Conservation (phyloP, 2,113 vertebrate genomes). For the Cryptoleucopteryx plumbea region DNA sequence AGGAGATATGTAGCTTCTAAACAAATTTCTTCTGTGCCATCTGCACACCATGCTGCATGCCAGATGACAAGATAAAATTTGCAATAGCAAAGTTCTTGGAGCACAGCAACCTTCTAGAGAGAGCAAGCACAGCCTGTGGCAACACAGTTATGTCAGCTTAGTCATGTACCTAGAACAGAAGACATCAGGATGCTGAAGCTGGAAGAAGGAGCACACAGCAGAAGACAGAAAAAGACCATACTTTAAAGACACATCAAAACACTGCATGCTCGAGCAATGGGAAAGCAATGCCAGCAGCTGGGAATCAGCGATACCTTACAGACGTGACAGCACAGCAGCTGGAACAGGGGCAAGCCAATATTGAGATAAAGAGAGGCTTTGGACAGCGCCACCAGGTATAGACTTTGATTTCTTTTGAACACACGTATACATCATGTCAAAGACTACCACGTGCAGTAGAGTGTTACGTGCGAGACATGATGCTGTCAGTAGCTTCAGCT, state of each 20-base stretch:
- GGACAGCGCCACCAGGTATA: not conserved
- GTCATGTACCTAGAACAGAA: conserved; percentile 5
- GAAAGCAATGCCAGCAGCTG: not conserved
- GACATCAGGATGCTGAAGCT: not conserved
- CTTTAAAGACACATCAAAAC: not conserved
- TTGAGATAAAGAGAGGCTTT: not conserved
- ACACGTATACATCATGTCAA: not conserved
- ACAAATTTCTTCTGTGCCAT: not conserved
- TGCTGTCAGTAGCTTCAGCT: not conserved
- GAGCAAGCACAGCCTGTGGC: not conserved
- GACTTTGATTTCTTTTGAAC: not conserved
- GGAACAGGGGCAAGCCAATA: not conserved
- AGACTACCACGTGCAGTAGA: not conserved
- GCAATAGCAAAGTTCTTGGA: conserved; percentile 9
- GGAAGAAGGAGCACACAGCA: not conserved
- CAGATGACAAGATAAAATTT: conserved; percentile 28
- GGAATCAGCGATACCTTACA: not conserved
- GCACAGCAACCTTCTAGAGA: not conserved
- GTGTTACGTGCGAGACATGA: rapidly evolving
- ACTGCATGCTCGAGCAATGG: not conserved
- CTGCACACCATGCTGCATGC: not conserved
- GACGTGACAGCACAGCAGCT: not conserved
- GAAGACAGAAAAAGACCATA: not conserved
- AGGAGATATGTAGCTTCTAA: not conserved
- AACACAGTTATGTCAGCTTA: not conserved